Evolutionary conservation across 2,888 invertebrate genomes (phyloP), one percentile per base, ranked within the genome.

Genomic region (Melanophora roralis): DNA sequence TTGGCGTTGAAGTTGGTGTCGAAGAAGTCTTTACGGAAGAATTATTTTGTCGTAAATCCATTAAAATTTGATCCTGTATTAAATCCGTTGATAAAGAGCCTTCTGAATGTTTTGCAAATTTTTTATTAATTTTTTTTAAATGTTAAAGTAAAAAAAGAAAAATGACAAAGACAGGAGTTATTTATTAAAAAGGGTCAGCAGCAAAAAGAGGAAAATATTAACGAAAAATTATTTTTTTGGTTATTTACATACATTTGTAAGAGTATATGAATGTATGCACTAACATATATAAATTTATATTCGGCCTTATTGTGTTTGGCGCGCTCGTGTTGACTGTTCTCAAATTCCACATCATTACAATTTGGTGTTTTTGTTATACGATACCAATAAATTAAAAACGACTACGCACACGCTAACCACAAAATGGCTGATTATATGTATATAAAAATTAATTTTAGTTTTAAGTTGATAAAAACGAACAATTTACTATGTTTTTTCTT

Each of bases 1-100:
- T 27, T 60, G 62, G n/a, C 12, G 59, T 34, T 57, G 62, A 34
- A 16, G 23, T 32, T 38, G 69, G 14, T 49, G 77, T 38, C 11
- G 65, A 62, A 49, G 72, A 43, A 23, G 65, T 60, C 59, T 69
- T 78, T 6, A 19, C 32, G 34, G 76, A 51, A 34, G 72, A 51
- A 64, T 75, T 79, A 74, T 80, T 76, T 65, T 75, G 71, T 36
- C 80, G 68, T 57, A 80, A 76, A 57, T 80, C 80, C 80, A 80
- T 80, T 53, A 80, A 68, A 45, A 76, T 76, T 68, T 76, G 62
- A 49, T 80, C 80, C 72, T 76, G 68, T 21, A 76, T 73, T 68
- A 68, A 40, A 68, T 80, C 80, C 62, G 40, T 55, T 14, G 45
- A 49, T 12, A 59, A 59, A 11, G 67, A 65, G 16, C 36, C 62